phyloP scores from a whole-genome alignment of 2,888 invertebrate species.

The Frankliniella fusca region DNA sequence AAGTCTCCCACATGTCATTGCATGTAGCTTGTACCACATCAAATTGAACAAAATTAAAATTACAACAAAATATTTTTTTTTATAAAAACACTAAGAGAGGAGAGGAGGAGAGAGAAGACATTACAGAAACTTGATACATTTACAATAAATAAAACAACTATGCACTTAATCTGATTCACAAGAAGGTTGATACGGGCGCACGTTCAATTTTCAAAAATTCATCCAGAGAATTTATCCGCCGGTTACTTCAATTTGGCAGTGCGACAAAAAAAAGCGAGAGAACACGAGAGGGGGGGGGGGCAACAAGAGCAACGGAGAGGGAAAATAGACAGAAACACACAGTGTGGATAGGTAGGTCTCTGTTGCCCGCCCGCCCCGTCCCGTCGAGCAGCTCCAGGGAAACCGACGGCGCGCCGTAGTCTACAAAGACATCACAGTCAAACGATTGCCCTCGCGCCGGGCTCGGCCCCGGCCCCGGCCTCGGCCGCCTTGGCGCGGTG shows the following conservation, averaged over 20 bases:
- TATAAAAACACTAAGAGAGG: not conserved
- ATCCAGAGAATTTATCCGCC: too few species aligned
- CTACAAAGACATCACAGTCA: constrained; percentile 25
- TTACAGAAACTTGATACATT: not conserved
- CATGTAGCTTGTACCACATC: not conserved
- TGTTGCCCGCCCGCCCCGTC: not conserved
- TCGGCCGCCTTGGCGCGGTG: too few species aligned
- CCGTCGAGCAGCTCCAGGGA: constrained; percentile 7
- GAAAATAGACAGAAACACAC: not conserved
- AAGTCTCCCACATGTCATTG: not conserved
- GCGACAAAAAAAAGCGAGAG: not conserved
- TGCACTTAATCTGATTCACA: constrained; percentile 19
- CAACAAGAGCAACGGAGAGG: not conserved
- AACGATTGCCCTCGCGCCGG: constrained; percentile 1
- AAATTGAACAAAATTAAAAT: not conserved
- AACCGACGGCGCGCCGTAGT: constrained; percentile 15
- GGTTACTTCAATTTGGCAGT: not conserved
- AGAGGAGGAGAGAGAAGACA: not conserved
- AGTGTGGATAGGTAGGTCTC: not conserved
- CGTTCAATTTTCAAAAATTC: not conserved
- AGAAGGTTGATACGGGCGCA: constrained; percentile 5
- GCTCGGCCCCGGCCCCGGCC: not conserved
- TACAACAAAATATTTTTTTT: not conserved
- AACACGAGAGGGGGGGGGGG: not conserved
- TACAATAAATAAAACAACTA: constrained; percentile 23